Conservation (phyloP, 2,888 invertebrate genomes). For the Chloroclysta siterata region DNA sequence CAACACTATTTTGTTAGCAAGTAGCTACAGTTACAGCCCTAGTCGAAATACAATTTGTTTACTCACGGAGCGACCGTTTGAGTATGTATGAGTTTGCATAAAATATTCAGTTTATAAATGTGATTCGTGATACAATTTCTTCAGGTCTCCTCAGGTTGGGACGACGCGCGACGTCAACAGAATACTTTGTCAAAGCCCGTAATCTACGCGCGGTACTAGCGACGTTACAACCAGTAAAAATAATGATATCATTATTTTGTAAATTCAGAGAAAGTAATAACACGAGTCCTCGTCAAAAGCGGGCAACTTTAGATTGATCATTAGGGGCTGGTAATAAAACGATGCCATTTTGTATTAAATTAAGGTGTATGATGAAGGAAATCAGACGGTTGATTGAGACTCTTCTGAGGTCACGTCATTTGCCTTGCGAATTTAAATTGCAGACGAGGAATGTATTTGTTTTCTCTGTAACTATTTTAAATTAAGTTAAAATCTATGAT, state of each 20-base stretch:
- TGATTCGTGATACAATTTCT: constrained; percentile 52
- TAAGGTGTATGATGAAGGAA: constrained; percentile 17
- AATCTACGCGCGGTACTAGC: constrained; percentile 38
- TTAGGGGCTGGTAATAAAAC: constrained; percentile 33
- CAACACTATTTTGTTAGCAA: constrained; percentile 14
- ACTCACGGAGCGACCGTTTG: constrained; percentile 48
- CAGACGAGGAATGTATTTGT: constrained; percentile 8
- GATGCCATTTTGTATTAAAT: constrained; percentile 26
- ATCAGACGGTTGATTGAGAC: constrained; percentile 17
- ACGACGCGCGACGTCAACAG: constrained; percentile 41
- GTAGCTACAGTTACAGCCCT: constrained; percentile 34
- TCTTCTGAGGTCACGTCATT: constrained; percentile 21
- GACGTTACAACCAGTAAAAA: constrained; percentile 31
- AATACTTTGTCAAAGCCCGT: constrained; percentile 46
- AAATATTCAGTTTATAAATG: constrained; percentile 60
- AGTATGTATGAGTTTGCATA: constrained; percentile 52
- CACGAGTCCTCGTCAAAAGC: constrained; percentile 34
- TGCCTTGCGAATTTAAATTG: constrained; percentile 20
- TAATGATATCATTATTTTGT: constrained; percentile 40
- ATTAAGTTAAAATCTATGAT: too few relatives aligned
- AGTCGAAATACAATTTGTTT: constrained; percentile 56
- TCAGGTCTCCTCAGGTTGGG: constrained; percentile 19
- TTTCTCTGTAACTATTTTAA: background rate
- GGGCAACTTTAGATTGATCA: constrained; percentile 38
- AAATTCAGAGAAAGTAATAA: constrained; percentile 35